phyloP scores from a whole-genome alignment of 2,113 vertebrate species.

The Tyto alba region DNA sequence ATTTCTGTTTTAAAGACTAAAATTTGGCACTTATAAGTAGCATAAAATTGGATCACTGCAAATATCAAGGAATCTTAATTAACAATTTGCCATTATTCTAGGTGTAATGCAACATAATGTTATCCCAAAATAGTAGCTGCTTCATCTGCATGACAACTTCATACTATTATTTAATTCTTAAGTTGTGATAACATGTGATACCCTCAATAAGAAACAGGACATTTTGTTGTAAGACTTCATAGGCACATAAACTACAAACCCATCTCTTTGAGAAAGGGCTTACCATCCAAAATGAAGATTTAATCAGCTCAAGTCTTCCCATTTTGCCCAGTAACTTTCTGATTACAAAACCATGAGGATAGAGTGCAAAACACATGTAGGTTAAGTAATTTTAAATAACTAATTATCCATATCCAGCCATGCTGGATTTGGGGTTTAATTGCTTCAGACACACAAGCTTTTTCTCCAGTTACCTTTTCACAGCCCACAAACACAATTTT shows the following conservation, averaged over 20 bases:
- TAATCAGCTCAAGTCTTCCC: background rate
- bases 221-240: background rate
- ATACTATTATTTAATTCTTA: background rate
- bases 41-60: background rate
- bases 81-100: background rate
- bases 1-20: background rate
- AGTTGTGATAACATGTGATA: background rate
- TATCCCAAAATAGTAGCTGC: background rate
- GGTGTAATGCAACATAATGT: background rate
- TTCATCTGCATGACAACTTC: background rate
- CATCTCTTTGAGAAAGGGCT: background rate
- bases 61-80: background rate
- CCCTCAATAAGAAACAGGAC: background rate
- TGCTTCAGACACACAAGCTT: constrained; percentile 1
- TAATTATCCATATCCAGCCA: background rate
- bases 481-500: background rate
- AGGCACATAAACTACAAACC: background rate
- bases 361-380: background rate
- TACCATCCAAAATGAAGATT: background rate
- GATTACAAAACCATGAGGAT: background rate
- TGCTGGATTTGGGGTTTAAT: constrained; percentile 3
- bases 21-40: background rate
- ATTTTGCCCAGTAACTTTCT: background rate
- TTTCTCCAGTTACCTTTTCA: constrained; percentile 8
- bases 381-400: constrained; percentile 16